Conservation (phyloP, 2,113 vertebrate species). For the Eudyptes chrysolophus region DNA sequence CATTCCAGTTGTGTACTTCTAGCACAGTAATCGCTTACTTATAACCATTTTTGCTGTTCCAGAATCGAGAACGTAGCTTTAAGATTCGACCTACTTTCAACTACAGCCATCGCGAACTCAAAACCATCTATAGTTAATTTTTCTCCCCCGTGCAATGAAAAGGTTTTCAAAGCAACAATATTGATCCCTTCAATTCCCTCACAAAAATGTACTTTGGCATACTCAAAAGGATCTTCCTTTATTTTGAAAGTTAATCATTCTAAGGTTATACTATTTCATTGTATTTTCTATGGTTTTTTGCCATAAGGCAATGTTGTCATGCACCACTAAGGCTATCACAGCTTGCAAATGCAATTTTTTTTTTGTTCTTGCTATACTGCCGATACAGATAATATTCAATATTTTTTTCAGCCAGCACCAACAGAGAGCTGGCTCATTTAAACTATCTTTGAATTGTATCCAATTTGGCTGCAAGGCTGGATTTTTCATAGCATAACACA, state of each 20-base stretch:
- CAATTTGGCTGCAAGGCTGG: slow-evolving; percentile 11
- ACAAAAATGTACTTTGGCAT: not conserved
- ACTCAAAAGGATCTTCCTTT: not conserved
- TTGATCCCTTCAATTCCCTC: not conserved
- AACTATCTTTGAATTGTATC: slow-evolving; percentile 2
- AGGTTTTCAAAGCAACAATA: not conserved
- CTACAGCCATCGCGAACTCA: not conserved
- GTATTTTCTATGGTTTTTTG: not conserved
- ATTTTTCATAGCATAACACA: not conserved
- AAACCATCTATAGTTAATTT: not conserved
- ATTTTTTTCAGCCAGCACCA: slow-evolving; percentile 22
- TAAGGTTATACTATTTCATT: not conserved
- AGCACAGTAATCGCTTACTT: not conserved
- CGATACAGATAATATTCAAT: not conserved
- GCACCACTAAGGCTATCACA: not conserved
- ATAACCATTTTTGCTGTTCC: not conserved
- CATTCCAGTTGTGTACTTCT: not conserved
- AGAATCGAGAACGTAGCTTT: not conserved
- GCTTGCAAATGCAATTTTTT: not conserved
- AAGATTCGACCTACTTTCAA: not conserved
- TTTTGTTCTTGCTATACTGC: not conserved
- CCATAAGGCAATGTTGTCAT: not conserved
- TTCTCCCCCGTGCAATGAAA: not conserved
- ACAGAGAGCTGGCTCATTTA: slow-evolving; percentile 18
- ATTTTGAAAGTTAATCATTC: not conserved